Base-by-base conservation (phyloP, 2,888 invertebrate species). In the Pseudoips prasinana region DNA sequence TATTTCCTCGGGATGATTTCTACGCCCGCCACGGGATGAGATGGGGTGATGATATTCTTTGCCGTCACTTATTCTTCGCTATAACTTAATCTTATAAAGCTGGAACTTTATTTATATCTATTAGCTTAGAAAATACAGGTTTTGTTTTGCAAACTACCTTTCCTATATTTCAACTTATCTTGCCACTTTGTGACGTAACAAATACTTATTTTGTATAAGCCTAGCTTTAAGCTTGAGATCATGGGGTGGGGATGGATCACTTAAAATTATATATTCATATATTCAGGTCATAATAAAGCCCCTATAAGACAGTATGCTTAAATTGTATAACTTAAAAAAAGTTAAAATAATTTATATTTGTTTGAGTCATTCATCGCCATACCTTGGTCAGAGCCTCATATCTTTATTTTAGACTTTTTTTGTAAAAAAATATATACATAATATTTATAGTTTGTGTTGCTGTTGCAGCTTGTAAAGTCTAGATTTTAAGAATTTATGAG, bases 391-490 rank as follows among this genome's bases (percentile, higher is more conserved):
- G 10, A 33, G 47, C 47, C 47, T 50, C 47, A 50, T 53, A 57
- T 43, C 40, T 32, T 41, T 32, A 25, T 23, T 26, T 27, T 46
- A 33, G 24, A 29, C 27, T 25, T 33, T 25, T 33, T 55, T 51
- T 50, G 46, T 47, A 43, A 43, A 51, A 51, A 46, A 18, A 45
- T 43, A 46, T 40, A 43, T 46, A 36, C 36, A 35, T 36, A 31
- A 22, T 50, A 54, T 56, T 49, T 59, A 41, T 43, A 40, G 29
- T 46, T 55, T 43, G 32, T 18, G 43, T 59, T 59, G 57, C 57
- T 47, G 43, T 38, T 37, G 45, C 58, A 52, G 55, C 58, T 52
- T 59, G 59, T 59, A 59, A 58, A 58, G 51, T 40, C 28, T 35
- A 33, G 29, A 38, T 8, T 29, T 18, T 57, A 53, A 49, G 43